A percentile compares a stretch with the other conserved stretches of the same genome.
Conservation (phyloP, 2,888 invertebrate species). For the Pollenia labialis region DNA sequence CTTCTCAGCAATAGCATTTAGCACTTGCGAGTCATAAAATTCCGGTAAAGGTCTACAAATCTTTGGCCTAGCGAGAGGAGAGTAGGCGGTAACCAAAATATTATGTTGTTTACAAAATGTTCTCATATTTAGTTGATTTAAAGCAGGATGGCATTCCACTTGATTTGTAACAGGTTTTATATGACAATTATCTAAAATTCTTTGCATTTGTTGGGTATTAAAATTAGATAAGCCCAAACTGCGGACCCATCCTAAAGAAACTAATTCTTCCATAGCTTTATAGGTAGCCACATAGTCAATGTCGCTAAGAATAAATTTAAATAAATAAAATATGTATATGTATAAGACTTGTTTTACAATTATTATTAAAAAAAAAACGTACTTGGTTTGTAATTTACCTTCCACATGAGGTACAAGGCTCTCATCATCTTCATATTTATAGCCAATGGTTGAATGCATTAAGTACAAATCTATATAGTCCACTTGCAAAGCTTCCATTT, state of each 20-base stretch:
- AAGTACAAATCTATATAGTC: conserved; percentile 91
- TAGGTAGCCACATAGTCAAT: conserved; percentile 91
- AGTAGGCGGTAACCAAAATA: conserved; percentile 89
- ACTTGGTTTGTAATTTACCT: conserved; percentile 77
- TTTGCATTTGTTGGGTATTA: conserved; percentile 89
- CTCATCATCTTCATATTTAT: conserved; percentile 82
- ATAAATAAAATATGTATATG: background rate
- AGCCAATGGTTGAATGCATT: conserved; percentile 92
- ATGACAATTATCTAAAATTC: conserved; percentile 87
- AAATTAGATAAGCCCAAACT: conserved; percentile 95
- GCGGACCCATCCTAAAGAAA: conserved; percentile 88
- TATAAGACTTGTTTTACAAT: background rate
- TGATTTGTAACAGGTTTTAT: conserved; percentile 88
- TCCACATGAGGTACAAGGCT: conserved; percentile 76
- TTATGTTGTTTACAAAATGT: conserved; percentile 87
- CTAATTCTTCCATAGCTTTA: conserved; percentile 90
- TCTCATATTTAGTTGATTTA: conserved; percentile 89
- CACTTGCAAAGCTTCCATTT: conserved; percentile 87
- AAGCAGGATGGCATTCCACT: conserved; percentile 86
- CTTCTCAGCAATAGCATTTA: conserved; percentile 85
- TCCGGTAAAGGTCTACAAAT: conserved; percentile 82
- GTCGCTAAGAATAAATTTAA: conserved; percentile 82
- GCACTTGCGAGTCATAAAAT: conserved; percentile 84
- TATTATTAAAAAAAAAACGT: conserved; percentile 53
- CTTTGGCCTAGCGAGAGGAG: conserved; percentile 88